Evolutionary conservation across 1,140 invertebrate genomes (phyloP).

Genomic region (Dolichoris vasculosae): DNA sequence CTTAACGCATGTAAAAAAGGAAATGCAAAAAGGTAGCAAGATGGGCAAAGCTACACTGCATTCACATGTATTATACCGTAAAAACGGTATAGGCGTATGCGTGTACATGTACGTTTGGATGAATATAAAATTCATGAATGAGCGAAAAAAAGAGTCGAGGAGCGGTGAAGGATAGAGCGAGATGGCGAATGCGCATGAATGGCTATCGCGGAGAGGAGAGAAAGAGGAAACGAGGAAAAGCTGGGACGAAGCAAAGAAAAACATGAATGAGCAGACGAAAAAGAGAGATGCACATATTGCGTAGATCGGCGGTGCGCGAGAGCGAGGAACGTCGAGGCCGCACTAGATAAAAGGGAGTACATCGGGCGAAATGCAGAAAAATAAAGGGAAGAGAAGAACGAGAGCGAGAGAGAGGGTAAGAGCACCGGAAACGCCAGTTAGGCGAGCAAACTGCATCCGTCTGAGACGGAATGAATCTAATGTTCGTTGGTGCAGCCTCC

Average conservation of each 20-base stretch:
- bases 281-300: neutral
- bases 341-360: constrained; percentile 56
- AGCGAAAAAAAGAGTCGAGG: neutral
- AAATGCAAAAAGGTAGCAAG: neutral
- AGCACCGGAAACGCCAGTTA: constrained; percentile 65
- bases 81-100: constrained; percentile 9
- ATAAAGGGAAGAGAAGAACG: constrained; percentile 39
- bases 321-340: constrained; percentile 5
- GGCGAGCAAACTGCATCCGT: constrained; percentile 56
- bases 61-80: constrained; percentile 11
- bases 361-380: constrained; percentile 55
- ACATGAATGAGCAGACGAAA: constrained; percentile 37
- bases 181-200: neutral
- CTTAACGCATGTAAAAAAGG: neutral
- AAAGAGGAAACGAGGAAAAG: constrained; percentile 3
- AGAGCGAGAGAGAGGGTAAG: constrained; percentile 44
- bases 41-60: constrained; percentile 30
- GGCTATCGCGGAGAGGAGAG: neutral
- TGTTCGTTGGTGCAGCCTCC: constrained; percentile 52
- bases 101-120: constrained; percentile 5
- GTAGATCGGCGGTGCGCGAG: too few species aligned
- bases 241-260: constrained; percentile 13
- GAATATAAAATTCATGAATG: constrained; percentile 35
- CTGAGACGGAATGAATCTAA: constrained; percentile 56
- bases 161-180: neutral